A percentile compares a stretch with the other conserved stretches of the same genome.
These are phyloP conservation scores for Eristalis pertinax DNA, from an alignment of 2,888 invertebrate genomes.

Conservation along the genomic window DNA sequence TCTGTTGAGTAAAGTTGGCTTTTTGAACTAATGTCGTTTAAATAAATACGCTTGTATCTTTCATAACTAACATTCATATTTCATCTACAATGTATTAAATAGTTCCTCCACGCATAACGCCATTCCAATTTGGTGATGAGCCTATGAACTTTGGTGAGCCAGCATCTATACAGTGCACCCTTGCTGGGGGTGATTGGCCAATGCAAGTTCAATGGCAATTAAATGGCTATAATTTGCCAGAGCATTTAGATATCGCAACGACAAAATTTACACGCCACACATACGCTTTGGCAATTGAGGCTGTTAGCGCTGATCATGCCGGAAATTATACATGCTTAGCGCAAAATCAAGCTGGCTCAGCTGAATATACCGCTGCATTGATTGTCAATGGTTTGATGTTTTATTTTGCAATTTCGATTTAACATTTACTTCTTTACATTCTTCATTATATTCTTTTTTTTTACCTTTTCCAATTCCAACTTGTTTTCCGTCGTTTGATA, in stretches of 20 bases:
- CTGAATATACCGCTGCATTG: constrained; percentile 82
- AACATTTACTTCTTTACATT: background rate
- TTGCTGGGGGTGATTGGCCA: constrained; percentile 83
- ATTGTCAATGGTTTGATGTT: constrained; percentile 84
- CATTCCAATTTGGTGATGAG: constrained; percentile 88
- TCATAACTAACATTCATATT: constrained; percentile 48
- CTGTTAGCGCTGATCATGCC: constrained; percentile 84
- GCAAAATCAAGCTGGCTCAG: constrained; percentile 83
- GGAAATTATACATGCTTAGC: constrained; percentile 85
- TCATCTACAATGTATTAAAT: constrained; percentile 5
- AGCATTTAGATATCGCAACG: constrained; percentile 74
- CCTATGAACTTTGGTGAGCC: constrained; percentile 88
- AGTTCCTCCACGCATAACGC: constrained; percentile 89
- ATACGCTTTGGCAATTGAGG: constrained; percentile 81
- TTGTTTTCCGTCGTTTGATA: background rate
- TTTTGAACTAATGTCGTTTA: constrained; percentile 33
- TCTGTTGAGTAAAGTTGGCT: background rate
- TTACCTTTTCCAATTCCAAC: background rate
- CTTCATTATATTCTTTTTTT: constrained; percentile 33
- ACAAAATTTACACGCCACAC: constrained; percentile 76
- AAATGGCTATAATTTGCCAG: constrained; percentile 81
- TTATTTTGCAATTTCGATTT: constrained; percentile 1
- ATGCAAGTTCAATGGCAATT: constrained; percentile 83
- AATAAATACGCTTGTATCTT: constrained; percentile 31
- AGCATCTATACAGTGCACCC: constrained; percentile 84